Conservation (phyloP, 2,113 vertebrate species). For the Ochotona princeps region DNA sequence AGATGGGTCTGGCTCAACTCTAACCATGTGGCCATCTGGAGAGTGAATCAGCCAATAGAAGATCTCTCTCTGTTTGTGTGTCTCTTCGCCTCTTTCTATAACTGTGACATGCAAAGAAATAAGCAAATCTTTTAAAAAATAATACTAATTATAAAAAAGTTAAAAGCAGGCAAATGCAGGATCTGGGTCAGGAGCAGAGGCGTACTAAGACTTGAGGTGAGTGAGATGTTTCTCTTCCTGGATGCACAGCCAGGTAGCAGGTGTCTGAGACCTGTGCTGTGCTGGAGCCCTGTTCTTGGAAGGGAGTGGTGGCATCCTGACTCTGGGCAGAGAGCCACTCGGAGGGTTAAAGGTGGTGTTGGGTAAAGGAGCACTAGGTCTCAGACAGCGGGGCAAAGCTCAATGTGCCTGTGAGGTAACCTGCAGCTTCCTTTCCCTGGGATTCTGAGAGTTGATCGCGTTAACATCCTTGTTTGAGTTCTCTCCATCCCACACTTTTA, state of each 20-base stretch:
- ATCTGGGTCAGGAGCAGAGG: background rate
- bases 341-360: background rate
- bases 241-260: background rate
- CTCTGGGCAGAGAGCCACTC: background rate
- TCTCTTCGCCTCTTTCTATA: too few relatives aligned
- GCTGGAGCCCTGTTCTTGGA: background rate
- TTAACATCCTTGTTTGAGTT: background rate
- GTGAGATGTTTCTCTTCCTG: too few relatives aligned
- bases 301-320: too few relatives aligned
- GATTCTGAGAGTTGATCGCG: background rate
- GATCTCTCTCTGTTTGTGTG: too few relatives aligned
- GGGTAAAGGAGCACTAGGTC: background rate
- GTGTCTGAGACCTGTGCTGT: background rate
- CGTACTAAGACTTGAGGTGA: background rate
- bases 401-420: too few relatives aligned
- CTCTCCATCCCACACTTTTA: background rate
- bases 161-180: background rate
- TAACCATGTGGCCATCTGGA: too few relatives aligned
- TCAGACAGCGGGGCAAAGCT: background rate
- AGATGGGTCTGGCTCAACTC: too few relatives aligned
- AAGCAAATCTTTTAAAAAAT: too few relatives aligned
- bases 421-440: background rate
- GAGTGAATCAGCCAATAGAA: too few relatives aligned
- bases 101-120: too few relatives aligned
- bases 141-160: too few relatives aligned